Evolutionary conservation across 2,797 vertebrate genomes (phyloP).

Genomic region (Malacoraja senta): DNA sequence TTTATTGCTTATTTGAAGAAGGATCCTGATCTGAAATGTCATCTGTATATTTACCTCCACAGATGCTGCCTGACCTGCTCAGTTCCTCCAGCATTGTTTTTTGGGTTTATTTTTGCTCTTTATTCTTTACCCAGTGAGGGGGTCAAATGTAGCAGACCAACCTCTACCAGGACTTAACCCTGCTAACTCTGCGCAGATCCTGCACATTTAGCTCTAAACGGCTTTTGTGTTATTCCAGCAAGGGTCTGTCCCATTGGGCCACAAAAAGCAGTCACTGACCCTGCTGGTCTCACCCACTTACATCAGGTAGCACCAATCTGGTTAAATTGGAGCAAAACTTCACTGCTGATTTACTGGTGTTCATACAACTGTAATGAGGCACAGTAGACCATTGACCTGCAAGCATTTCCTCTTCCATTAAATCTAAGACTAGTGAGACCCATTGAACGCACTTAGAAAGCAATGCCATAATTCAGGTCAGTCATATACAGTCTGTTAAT

Average conservation of each 20-base stretch:
- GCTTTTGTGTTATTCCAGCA: background rate
- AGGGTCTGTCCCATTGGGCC: background rate
- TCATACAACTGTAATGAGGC: constrained; percentile 53
- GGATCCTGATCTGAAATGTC: no score
- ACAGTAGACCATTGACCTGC: constrained; percentile 57
- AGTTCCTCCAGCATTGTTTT: no score
- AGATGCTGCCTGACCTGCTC: no score
- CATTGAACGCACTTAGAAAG: constrained; percentile 7
- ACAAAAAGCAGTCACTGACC: background rate
- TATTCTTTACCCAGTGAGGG: background rate
- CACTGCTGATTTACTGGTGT: constrained; percentile 16
- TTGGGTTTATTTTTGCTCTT: background rate
- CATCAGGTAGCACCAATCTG: background rate
- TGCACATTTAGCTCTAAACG: background rate
- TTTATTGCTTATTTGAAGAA: no score
- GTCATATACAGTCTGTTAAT: background rate
- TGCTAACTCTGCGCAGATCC: background rate
- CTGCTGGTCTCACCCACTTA: background rate
- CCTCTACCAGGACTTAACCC: background rate
- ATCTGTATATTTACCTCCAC: no score
- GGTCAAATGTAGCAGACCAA: background rate
- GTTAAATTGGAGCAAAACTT: background rate
- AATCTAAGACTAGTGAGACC: background rate
- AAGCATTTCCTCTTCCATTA: constrained; percentile 38
- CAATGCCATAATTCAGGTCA: background rate